Conservation (phyloP, 2,888 invertebrate genomes). For the Anaspis maculata region DNA sequence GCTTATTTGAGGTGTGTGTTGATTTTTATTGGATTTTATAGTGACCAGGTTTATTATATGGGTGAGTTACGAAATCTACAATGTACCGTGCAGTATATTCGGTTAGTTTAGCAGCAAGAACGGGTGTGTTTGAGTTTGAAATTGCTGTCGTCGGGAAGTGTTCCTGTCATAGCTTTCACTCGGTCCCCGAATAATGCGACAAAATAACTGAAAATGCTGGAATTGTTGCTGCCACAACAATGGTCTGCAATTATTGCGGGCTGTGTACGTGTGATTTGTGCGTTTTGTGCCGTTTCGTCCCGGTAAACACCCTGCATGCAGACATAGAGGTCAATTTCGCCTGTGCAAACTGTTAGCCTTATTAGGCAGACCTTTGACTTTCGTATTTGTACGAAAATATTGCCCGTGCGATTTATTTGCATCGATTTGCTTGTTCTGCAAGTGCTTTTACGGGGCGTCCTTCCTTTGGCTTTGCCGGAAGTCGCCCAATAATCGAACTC, state of each 20-base stretch:
- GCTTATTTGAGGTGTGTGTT: conserved; percentile 44
- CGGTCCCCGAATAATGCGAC: conserved; percentile 24
- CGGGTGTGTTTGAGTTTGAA: conserved; percentile 8
- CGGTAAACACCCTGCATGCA: too few relatives aligned
- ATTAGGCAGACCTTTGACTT: conserved; percentile 37
- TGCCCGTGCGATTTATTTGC: conserved; percentile 6
- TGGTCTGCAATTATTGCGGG: too few relatives aligned
- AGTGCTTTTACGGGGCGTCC: neutral
- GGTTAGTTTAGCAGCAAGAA: conserved; percentile 14
- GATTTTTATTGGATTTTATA: conserved; percentile 37
- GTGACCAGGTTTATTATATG: conserved; percentile 37
- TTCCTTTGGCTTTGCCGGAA: neutral
- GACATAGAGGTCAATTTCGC: conserved; percentile 35
- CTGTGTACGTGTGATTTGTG: too few relatives aligned
- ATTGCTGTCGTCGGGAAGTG: conserved; percentile 22
- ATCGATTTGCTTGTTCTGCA: conserved; percentile 1
- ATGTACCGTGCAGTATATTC: conserved; percentile 13
- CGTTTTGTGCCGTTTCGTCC: too few relatives aligned
- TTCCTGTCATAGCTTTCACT: conserved; percentile 33
- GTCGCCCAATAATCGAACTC: too few relatives aligned
- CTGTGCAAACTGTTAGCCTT: conserved; percentile 34
- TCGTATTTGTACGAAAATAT: conserved; percentile 16
- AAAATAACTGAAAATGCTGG: conserved; percentile 25
- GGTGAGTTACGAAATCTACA: conserved; percentile 34
- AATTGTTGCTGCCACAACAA: too few relatives aligned